Base-by-base conservation (phyloP, 2,113 vertebrate genomes). In the Alethe diademata region DNA sequence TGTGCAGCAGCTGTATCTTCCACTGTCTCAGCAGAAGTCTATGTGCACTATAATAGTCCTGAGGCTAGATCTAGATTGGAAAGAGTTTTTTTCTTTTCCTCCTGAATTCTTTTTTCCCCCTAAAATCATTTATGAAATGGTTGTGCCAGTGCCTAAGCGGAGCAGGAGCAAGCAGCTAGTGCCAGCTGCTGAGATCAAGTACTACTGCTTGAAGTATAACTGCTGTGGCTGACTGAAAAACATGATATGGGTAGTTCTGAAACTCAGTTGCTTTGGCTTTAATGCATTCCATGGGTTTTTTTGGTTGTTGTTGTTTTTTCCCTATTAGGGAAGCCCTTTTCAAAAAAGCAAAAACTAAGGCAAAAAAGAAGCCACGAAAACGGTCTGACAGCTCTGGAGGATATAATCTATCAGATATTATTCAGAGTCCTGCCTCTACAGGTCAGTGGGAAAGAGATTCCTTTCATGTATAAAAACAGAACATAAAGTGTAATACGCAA, bases 351-450 rank as follows among this genome's bases (percentile, higher is more conserved):
- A 99, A 99, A 98, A 97, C 97, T n/a, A 99, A 99, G 93, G 98
- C 98, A 35, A 99, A 99, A 97, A 99, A 98, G 98, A 99, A 99
- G 95, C 98, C 98, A 76, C 98, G 99, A 60, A 98, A 98, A 76
- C 98, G 99, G 12, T 99, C 98, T 3, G 98, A 99, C 98, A 99
- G 99, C 96, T 99, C 99, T 81, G 99, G 99, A 71, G 99, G 99
- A 43, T 99, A 99, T 96, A 99, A 98, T 66, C 98, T 99, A n/a
- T 99, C 99, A 78, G 98, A 99, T 95, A 96, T 99, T 94, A 99
- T 99, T 96, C 99, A 99, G 80, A 99, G 98, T 96, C 98, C 99
- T 25, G 96, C 98, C 58, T 96, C 98, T 80, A 91, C 98, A 98
- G 99, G 99, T 99, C 74, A 97, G 97, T 98, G 42, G n/a, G 53